Conservation (phyloP, 2,797 vertebrate species). For the Myotis planiceps region DNA sequence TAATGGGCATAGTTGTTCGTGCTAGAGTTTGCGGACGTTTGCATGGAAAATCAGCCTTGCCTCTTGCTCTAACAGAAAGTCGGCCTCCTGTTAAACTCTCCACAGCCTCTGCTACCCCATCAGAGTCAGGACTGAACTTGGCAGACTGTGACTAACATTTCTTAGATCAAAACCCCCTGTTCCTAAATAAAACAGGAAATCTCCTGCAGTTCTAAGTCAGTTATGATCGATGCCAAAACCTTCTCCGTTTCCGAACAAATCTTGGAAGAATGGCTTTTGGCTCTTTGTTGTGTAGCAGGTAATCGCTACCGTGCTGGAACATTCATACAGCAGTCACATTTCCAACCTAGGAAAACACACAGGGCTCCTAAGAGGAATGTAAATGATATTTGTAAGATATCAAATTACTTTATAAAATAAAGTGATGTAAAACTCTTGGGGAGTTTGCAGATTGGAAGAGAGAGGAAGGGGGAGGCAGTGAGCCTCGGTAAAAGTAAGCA, state of each 20-base stretch:
- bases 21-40: not conserved
- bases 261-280: not conserved
- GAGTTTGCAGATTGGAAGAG: constrained; percentile 68
- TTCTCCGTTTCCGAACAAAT: constrained; percentile 56
- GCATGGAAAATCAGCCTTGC: not conserved
- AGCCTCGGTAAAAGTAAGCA: constrained; percentile 29
- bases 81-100: not conserved
- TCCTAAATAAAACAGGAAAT: constrained; percentile 59
- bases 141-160: not conserved
- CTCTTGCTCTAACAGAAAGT: not conserved
- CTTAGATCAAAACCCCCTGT: constrained; percentile 19
- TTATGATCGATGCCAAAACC: constrained; percentile 59
- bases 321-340: not conserved
- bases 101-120: not conserved
- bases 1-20: not conserved
- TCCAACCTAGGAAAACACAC: not conserved
- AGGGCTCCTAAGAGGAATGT: not conserved
- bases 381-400: constrained; percentile 63
- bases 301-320: not conserved
- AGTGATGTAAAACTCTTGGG: constrained; percentile 67
- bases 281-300: constrained; percentile 26
- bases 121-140: not conserved
- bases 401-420: constrained; percentile 59
- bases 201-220: constrained; percentile 52
- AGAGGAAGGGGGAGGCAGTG: constrained; percentile 52